Percentiles rank a stretch among this genome's conserved stretches.
Conservation (phyloP, 2,113 vertebrate species). For the Misgurnus mizolepis region DNA sequence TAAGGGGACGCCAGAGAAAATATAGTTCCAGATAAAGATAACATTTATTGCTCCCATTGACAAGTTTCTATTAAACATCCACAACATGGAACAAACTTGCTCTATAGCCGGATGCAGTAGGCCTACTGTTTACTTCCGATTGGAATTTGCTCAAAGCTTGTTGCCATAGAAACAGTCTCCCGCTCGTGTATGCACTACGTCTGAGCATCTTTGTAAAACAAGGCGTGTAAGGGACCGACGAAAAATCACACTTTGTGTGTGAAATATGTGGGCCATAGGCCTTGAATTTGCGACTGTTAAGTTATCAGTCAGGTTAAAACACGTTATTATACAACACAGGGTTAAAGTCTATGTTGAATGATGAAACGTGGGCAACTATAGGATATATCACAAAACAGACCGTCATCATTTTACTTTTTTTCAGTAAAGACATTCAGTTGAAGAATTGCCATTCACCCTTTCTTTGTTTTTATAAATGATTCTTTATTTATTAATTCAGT, state of each 20-base stretch:
- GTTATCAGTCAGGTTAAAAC: background rate
- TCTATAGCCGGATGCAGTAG: background rate
- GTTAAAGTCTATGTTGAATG: constrained; percentile 10
- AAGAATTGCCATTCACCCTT: too few species aligned
- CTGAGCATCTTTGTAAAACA: background rate
- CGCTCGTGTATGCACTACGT: background rate
- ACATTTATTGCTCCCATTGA: too few species aligned
- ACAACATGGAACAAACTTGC: too few species aligned
- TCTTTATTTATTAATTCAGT: too few species aligned
- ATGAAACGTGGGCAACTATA: background rate
- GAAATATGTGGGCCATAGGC: background rate
- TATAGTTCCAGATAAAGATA: too few species aligned
- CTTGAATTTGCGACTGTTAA: background rate
- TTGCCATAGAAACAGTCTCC: constrained; percentile 4
- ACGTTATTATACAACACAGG: background rate
- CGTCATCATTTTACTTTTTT: background rate
- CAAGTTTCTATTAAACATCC: too few species aligned
- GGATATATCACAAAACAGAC: background rate
- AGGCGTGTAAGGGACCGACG: background rate
- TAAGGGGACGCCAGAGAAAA: too few species aligned
- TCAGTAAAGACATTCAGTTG: background rate
- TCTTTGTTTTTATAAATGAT: too few species aligned
- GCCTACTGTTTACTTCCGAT: background rate
- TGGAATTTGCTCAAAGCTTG: background rate
- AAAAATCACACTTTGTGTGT: background rate